Percentiles rank a stretch among this genome's conserved stretches.
phyloP scores from a whole-genome alignment of 2,888 invertebrate species.

The Aphodius granarius region DNA sequence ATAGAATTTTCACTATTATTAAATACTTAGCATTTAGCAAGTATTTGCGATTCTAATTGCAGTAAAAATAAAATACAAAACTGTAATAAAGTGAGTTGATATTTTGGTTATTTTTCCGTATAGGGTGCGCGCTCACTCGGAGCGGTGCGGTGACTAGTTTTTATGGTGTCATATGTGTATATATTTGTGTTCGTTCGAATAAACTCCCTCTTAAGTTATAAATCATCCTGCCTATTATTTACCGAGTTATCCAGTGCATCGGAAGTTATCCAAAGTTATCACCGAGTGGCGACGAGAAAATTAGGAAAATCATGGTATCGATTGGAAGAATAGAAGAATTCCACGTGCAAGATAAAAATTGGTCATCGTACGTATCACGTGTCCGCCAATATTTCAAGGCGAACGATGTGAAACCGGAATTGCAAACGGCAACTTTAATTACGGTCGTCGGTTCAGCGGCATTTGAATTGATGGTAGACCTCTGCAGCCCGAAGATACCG shows the following conservation, averaged over 20 bases:
- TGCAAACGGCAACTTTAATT: slow-evolving; percentile 12
- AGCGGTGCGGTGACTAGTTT: no score
- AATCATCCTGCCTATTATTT: no score
- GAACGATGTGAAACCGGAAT: background rate
- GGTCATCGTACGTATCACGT: background rate
- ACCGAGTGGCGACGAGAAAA: background rate
- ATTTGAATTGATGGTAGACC: slow-evolving; percentile 28
- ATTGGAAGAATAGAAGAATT: background rate
- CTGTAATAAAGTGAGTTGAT: no score
- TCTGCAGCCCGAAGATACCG: slow-evolving; percentile 29
- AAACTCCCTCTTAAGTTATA: no score
- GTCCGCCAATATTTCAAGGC: background rate
- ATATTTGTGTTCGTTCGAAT: no score
- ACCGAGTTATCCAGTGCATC: background rate
- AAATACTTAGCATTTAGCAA: no score
- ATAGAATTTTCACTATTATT: no score
- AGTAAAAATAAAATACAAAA: no score
- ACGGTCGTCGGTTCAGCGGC: slow-evolving; percentile 22
- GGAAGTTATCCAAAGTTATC: background rate
- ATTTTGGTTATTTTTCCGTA: no score
- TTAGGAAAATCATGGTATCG: background rate
- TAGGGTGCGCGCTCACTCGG: no score
- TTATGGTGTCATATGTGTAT: no score
- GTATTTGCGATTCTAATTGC: no score
- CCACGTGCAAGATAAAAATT: background rate